Conservation (phyloP, 92 coral and sea anemone species). For the Zoanthus gigantus region DNA sequence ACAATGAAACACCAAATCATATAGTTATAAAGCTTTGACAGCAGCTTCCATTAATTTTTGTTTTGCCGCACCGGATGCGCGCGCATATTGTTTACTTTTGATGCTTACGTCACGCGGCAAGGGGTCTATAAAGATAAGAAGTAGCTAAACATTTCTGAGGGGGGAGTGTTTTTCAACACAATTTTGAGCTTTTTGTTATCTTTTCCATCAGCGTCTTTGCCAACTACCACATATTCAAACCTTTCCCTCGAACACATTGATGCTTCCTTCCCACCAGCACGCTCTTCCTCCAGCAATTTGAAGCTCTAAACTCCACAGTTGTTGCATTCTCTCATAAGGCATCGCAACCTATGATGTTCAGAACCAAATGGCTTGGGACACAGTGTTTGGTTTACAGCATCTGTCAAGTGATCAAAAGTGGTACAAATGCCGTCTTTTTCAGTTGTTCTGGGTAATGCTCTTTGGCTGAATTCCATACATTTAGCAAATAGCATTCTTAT, state of each 20-base stretch:
- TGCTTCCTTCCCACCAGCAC: not conserved
- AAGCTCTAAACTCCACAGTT: too few species aligned
- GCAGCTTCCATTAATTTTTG: too few species aligned
- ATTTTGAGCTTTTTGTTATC: constrained; percentile 31
- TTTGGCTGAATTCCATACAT: not conserved
- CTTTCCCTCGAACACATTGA: not conserved
- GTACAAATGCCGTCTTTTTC: not conserved
- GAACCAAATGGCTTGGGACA: not conserved
- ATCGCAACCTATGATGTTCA: not conserved
- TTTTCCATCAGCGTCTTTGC: constrained; percentile 13
- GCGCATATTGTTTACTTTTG: too few species aligned
- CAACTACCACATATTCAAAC: not conserved
- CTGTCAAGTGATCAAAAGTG: not conserved
- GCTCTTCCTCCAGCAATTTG: not conserved
- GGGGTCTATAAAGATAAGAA: too few species aligned
- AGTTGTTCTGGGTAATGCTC: not conserved
- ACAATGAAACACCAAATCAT: too few species aligned
- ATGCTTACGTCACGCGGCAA: too few species aligned
- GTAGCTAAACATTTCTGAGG: not conserved
- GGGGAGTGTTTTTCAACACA: constrained; percentile 25
- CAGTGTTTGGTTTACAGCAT: not conserved
- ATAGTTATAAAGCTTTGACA: too few species aligned
- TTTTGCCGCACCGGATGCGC: too few species aligned
- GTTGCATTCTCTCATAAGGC: too few species aligned
- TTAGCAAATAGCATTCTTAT: not conserved